phyloP scores from a whole-genome alignment of 2,888 invertebrate genomes.

The Ariolimax columbianus region DNA sequence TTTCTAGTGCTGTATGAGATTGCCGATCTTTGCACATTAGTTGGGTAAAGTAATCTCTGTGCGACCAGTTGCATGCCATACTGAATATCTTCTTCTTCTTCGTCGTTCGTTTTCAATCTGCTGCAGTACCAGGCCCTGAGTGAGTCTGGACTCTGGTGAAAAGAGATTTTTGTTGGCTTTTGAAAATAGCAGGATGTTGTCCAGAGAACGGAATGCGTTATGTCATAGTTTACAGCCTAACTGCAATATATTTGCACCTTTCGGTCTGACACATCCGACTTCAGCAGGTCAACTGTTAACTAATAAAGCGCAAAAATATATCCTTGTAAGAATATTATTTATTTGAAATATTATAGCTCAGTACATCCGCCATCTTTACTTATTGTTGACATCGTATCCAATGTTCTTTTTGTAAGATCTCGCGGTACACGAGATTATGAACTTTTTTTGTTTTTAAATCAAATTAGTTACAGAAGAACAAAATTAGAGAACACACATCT shows the following conservation, averaged over 20 bases:
- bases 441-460: no score
- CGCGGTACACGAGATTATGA: background rate
- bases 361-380: conserved; percentile 38
- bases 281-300: background rate
- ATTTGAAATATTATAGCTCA: background rate
- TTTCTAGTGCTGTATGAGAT: conserved; percentile 73
- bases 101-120: no score
- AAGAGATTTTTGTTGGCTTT: no score
- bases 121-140: no score
- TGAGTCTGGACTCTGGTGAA: no score
- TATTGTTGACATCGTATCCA: conserved; percentile 61
- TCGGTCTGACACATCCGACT: background rate
- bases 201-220: no score
- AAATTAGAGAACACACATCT: no score
- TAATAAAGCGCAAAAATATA: background rate
- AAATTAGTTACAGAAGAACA: no score
- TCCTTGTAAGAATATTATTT: background rate
- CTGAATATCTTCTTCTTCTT: no score
- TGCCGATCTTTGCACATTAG: conserved; percentile 71
- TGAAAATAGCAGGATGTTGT: no score
- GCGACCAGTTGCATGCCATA: conserved; percentile 72
- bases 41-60: conserved; percentile 73
- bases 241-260: no score
- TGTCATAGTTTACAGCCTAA: no score
- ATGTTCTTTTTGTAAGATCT: conserved; percentile 41